phyloP scores from a whole-genome alignment of 2,888 invertebrate genomes.

The Trichopria drosophilae region DNA sequence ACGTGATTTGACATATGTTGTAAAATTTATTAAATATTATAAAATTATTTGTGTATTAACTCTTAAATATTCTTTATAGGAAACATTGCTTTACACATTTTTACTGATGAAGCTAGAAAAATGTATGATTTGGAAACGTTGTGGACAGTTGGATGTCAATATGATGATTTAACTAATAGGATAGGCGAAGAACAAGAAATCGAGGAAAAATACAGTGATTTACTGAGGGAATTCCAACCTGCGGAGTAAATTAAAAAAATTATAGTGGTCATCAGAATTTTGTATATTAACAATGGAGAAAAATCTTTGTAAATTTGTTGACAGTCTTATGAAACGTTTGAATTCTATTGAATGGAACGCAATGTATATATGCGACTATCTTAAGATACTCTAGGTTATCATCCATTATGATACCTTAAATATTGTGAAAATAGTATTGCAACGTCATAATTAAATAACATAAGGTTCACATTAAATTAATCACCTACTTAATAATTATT shows the following conservation, averaged over 20 bases:
- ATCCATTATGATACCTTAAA: background rate
- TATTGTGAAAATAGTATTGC: constrained; percentile 1
- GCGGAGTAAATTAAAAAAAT: constrained; percentile 49
- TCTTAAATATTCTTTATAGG: constrained; percentile 63
- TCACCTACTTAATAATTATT: background rate
- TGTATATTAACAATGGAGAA: too few relatives aligned
- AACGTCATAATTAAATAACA: background rate
- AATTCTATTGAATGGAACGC: too few relatives aligned
- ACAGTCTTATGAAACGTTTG: too few relatives aligned
- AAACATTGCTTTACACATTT: constrained; percentile 89
- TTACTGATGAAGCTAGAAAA: constrained; percentile 70
- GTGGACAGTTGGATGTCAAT: constrained; percentile 85
- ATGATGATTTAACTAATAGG: constrained; percentile 71
- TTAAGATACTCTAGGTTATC: constrained; percentile 1
- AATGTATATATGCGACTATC: too few relatives aligned
- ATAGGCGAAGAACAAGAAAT: constrained; percentile 67
- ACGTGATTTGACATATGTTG: background rate
- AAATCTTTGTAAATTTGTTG: too few relatives aligned
- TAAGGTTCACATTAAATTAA: background rate
- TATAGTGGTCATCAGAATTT: too few relatives aligned
- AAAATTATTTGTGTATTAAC: background rate
- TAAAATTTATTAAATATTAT: background rate
- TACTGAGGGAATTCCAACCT: constrained; percentile 68
- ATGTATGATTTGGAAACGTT: constrained; percentile 86
- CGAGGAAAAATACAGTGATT: constrained; percentile 69